Evolutionary conservation across 2,113 vertebrate species (phyloP), one percentile per base, ranked within the genome.

Genomic region (Jacana jacana): DNA sequence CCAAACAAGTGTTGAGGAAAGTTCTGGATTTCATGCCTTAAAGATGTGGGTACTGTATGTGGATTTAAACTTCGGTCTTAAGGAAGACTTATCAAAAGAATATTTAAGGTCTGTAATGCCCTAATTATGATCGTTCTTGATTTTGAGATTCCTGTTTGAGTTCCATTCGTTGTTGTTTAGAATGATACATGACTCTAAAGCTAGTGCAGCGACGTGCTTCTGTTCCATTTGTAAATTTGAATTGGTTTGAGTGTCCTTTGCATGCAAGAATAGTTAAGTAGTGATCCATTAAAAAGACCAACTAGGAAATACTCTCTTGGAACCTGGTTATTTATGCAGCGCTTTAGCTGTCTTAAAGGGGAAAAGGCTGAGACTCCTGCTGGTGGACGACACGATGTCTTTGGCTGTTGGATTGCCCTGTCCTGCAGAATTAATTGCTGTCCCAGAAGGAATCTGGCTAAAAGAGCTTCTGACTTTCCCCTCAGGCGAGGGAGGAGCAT

Each of bases 241-340:
- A 83, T 69, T 72, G 72, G 72, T 89, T 73, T 63, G 86, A 90
- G 82, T 90, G 78, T 93, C 49, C 61, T 95, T 83, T 80, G 91
- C 93, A 87, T 95, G 93, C 82, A 87, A 82, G 86, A 86, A 60
- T 80, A 90, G 91, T 64, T 42, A 44, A 83, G 86, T 87, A 90
- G 91, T 83, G 55, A n/a, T 70, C 60, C 0, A 89, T 95, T 95
- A 95, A 95, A 94, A 83, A 83, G 66, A 95, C 63, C 37, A 95
- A 83, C 81, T 79, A 95, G 93, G 91, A 95, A 95, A 93, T 51
- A 9, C 66, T 83, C 31, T 89, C 72, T 79, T 39, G 87, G 83
- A 83, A 93, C 79, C 83, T 93, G 82, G 84, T 95, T 81, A 87
- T 95, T 95, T 95, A 28, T 35, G 63, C 79, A 91, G 79, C 31